Base-by-base conservation (phyloP, 2,113 vertebrate species). In the Gracilinanus agilis region DNA sequence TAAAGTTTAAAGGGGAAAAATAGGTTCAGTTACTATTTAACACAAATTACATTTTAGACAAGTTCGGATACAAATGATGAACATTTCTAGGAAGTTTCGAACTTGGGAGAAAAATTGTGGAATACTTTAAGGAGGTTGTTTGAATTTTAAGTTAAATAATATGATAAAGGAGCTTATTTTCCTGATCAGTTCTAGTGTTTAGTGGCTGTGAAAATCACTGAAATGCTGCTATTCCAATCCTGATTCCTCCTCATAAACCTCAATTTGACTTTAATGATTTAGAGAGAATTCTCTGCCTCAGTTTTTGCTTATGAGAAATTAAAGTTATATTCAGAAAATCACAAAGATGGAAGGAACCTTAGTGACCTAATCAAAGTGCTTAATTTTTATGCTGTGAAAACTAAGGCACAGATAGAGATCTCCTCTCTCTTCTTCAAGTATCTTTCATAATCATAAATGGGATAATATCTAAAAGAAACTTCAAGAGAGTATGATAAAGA, bases 1-100 rank as follows among this genome's bases (percentile, higher is more conserved):
- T 93, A 95, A 97, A 96, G 95, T 54, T 96, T 89, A 93, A 95
- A 91, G 53, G 90, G 55, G 93, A 94, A 97, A 97, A 96, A 40
- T 54, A 75, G 34, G 61, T 34, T 95, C 89, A 91, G 55, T 53
- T 56, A 56, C 93, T 49, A 92, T 44, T 96, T 58, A 55, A 2
- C 53, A 7, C 53, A n/a, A 75, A 55, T 90, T 95, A 92, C 9
- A 40, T 96, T 83, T 94, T 92, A 90, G 93, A 92, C 90, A 49
- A 94, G 92, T 90, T 92, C 91, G 96, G 75, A 54, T 95, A 23
- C 90, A 75, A 24, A 61, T 55, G 90, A 92, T 27, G 53, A 95
- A 95, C 97, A 94, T 13, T 61, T 92, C 55, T 55, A 93, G 89
- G 27, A 90, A 53, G 21, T 92, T 94, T 95, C 27, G 88, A 90